Evolutionary conservation across 2,888 invertebrate genomes (phyloP).

Genomic region (Sarcophaga carnaria): DNA sequence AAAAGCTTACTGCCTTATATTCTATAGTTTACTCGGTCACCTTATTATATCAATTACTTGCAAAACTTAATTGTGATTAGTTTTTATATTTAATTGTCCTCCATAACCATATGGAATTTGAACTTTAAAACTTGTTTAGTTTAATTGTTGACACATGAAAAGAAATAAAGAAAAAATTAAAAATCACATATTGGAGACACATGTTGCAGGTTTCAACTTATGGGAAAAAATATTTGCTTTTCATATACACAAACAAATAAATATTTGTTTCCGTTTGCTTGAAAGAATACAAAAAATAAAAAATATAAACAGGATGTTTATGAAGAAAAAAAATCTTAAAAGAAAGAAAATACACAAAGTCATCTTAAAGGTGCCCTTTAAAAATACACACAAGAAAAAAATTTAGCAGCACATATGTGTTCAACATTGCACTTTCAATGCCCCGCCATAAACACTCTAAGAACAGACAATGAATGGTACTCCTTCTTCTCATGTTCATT

Average conservation of each 20-base stretch:
- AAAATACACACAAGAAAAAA: neutral
- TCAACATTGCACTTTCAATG: slow-evolving; percentile 31
- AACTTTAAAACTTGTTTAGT: slow-evolving; percentile 38
- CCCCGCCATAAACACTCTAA: slow-evolving; percentile 13
- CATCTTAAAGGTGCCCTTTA: slow-evolving; percentile 53
- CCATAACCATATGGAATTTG: slow-evolving; percentile 38
- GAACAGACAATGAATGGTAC: neutral
- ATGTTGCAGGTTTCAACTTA: slow-evolving; percentile 66
- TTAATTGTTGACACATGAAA: slow-evolving; percentile 29
- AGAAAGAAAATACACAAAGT: slow-evolving; percentile 36
- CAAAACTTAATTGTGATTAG: slow-evolving; percentile 18
- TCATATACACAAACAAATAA: slow-evolving; percentile 10
- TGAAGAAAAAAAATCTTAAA: slow-evolving; percentile 21
- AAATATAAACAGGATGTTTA: slow-evolving; percentile 63
- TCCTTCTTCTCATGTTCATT: too few relatives aligned
- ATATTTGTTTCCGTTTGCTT: slow-evolving; percentile 66
- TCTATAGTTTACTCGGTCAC: neutral
- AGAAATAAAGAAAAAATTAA: slow-evolving; percentile 21
- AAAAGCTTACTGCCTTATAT: neutral
- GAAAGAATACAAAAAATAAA: slow-evolving; percentile 27
- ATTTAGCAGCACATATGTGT: slow-evolving; percentile 45
- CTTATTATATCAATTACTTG: slow-evolving; percentile 33
- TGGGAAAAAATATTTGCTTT: slow-evolving; percentile 58
- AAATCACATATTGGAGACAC: slow-evolving; percentile 63
- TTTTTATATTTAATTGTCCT: slow-evolving; percentile 33